Evolutionary conservation across 2,888 invertebrate genomes (phyloP).

Genomic region (Drosophila glabriapex): DNA sequence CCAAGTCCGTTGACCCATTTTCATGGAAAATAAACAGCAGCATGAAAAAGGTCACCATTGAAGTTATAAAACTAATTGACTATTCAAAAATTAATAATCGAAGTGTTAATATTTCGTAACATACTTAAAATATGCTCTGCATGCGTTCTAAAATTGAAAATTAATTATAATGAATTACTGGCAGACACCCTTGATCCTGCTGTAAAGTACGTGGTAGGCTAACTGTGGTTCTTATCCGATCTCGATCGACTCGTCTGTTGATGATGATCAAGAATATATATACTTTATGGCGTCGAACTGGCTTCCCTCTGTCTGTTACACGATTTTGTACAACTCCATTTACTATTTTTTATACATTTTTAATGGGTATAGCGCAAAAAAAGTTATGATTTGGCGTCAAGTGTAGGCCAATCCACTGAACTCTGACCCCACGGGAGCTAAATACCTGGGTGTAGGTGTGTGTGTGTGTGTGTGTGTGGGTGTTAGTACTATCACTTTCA

Average conservation of each 20-base stretch:
- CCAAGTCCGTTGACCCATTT: neutral
- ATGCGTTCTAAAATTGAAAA: neutral
- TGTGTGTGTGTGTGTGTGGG: neutral
- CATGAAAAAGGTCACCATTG: neutral
- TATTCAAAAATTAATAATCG: neutral
- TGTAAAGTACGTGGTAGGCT: neutral
- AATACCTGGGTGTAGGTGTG: neutral
- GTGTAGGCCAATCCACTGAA: conserved; percentile 9
- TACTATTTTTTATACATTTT: neutral
- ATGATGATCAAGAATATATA: neutral
- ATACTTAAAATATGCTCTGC: neutral
- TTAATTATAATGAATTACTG: neutral
- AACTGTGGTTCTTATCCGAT: neutral
- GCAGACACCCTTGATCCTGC: neutral
- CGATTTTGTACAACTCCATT: neutral
- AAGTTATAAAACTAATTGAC: neutral
- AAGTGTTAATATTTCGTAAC: neutral
- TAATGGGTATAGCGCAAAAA: neutral
- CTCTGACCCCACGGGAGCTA: conserved; percentile 19
- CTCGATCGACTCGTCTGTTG: neutral
- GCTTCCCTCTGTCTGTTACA: neutral
- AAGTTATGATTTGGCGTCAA: conserved; percentile 8
- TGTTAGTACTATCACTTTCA: conserved; percentile 33
- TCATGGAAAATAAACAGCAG: neutral
- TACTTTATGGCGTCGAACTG: neutral